Conservation (phyloP, 2,888 invertebrate species). For the Dasysyrphus tricinctus region DNA sequence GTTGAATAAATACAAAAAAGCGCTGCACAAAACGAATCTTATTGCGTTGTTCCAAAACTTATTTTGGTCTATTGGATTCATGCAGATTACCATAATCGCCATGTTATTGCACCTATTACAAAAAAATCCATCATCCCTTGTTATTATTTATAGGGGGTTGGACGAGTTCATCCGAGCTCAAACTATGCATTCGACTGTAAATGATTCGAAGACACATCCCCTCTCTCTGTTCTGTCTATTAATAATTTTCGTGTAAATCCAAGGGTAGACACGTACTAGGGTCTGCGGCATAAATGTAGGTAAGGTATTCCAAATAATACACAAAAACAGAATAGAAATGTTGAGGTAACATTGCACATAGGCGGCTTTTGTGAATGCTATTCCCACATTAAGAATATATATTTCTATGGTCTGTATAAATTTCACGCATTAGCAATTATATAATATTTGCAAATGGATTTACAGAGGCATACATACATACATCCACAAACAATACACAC, state of each 20-base stretch:
- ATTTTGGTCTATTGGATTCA: constrained; percentile 30
- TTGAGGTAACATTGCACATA: constrained; percentile 68
- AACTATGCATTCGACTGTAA: constrained; percentile 41
- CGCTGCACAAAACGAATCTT: neutral
- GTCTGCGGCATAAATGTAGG: constrained; percentile 21
- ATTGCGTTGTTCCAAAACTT: neutral
- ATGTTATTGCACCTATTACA: constrained; percentile 39
- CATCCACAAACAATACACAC: neutral
- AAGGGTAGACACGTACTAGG: constrained; percentile 8
- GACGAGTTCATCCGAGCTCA: constrained; percentile 13
- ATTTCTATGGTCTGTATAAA: constrained; percentile 58
- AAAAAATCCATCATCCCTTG: constrained; percentile 4
- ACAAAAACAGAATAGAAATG: constrained; percentile 53
- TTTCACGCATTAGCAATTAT: constrained; percentile 71
- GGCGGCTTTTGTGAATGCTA: constrained; percentile 45
- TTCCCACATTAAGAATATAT: constrained; percentile 59
- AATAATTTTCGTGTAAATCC: neutral
- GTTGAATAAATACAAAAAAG: neutral
- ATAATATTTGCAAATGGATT: constrained; percentile 66
- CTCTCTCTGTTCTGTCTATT: neutral
- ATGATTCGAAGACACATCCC: constrained; percentile 38
- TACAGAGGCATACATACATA: neutral
- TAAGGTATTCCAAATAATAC: constrained; percentile 3
- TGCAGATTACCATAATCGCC: constrained; percentile 58
- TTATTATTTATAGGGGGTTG: constrained; percentile 27